Evolutionary conservation across 1,140 invertebrate genomes (phyloP).

Genomic region (Diabrotica virgifera): DNA sequence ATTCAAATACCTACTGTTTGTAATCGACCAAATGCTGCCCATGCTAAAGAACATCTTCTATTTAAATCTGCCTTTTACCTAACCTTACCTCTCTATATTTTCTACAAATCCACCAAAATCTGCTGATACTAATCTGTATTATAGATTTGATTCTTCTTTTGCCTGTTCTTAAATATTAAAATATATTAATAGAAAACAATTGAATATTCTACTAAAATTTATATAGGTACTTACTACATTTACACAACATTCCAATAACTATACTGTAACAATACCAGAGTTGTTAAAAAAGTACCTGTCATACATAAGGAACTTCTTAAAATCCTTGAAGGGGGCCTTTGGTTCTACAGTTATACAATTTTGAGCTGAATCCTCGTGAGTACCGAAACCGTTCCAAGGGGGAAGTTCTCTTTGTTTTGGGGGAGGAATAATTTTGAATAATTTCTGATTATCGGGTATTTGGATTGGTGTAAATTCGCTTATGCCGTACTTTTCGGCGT

Average conservation of each 20-base stretch:
- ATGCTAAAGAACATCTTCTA: too few relatives aligned
- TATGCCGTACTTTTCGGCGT: constrained; percentile 54
- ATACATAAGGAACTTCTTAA: constrained; percentile 76
- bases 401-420: constrained; percentile 60
- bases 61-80: too few relatives aligned
- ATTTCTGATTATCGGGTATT: constrained; percentile 48
- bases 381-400: constrained; percentile 86
- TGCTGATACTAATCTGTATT: too few relatives aligned
- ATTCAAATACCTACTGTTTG: too few relatives aligned
- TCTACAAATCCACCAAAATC: too few relatives aligned
- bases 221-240: background rate
- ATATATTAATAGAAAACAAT: too few relatives aligned
- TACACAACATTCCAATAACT: background rate
- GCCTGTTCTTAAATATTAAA: too few relatives aligned
- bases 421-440: constrained; percentile 45
- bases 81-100: too few relatives aligned
- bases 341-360: constrained; percentile 77
- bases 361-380: constrained; percentile 81
- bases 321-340: constrained; percentile 71
- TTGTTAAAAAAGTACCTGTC: constrained; percentile 58
- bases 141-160: too few relatives aligned
- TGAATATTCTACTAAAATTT: constrained; percentile 6
- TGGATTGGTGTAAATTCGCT: constrained; percentile 60
- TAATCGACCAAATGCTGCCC: too few relatives aligned
- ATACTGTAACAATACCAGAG: constrained; percentile 7